Conservation (phyloP, 2,113 vertebrate species). For the Oxyruncus cristatus region DNA sequence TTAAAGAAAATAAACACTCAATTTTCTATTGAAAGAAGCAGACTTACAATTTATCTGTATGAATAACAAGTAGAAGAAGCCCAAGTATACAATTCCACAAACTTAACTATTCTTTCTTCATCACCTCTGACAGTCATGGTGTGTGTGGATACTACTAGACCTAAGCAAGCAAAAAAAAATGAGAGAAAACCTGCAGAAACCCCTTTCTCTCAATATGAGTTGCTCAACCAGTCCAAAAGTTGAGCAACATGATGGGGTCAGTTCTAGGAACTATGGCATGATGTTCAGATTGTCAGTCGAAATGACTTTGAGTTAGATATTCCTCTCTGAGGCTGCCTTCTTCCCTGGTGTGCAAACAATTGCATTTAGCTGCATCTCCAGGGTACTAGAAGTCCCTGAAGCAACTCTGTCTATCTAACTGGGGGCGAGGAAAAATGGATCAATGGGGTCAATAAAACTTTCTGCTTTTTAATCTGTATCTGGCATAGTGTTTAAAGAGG, state of each 20-base stretch:
- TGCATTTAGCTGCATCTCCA: background rate
- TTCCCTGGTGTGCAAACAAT: background rate
- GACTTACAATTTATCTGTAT: background rate
- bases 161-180: background rate
- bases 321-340: background rate
- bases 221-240: background rate
- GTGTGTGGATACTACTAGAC: background rate
- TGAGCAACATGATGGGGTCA: background rate
- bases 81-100: background rate
- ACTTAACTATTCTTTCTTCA: background rate
- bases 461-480: background rate
- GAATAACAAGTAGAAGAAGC: background rate
- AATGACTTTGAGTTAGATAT: background rate
- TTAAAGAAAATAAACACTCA: background rate
- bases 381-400: background rate
- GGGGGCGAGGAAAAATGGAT: background rate
- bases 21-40: background rate
- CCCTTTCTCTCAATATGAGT: background rate
- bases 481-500: background rate
- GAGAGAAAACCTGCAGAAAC: background rate
- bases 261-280: background rate
- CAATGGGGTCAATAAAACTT: background rate
- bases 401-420: background rate
- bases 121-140: background rate
- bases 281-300: background rate